Conservation (phyloP, 2,113 vertebrate genomes). For the Leiothrix lutea region DNA sequence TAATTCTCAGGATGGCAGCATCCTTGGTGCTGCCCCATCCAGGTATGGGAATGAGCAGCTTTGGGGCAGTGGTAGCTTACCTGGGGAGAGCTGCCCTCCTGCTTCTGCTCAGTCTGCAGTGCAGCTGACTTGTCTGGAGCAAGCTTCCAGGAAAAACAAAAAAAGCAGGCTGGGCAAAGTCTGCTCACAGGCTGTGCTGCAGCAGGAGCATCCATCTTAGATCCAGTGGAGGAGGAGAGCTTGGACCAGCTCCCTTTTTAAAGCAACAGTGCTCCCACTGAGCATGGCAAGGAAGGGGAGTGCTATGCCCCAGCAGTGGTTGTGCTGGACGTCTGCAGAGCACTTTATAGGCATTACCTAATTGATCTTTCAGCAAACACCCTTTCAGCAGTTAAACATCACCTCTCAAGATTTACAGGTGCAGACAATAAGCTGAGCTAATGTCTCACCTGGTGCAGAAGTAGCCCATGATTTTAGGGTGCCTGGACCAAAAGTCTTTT, state of each 20-base stretch:
- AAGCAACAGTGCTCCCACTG: slow-evolving; percentile 64
- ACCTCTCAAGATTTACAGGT: neutral
- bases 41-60: slow-evolving; percentile 7
- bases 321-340: neutral
- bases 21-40: slow-evolving; percentile 20
- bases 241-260: slow-evolving; percentile 68
- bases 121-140: slow-evolving; percentile 66
- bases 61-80: slow-evolving; percentile 36
- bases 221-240: slow-evolving; percentile 58
- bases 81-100: slow-evolving; percentile 55
- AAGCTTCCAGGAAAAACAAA: slow-evolving; percentile 74
- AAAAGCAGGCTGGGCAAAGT: slow-evolving; percentile 73
- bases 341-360: neutral
- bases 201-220: slow-evolving; percentile 64
- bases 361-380: neutral
- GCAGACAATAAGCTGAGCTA: neutral
- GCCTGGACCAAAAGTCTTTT: neutral
- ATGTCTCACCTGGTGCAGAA: neutral
- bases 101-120: slow-evolving; percentile 44
- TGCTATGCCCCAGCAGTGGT: neutral
- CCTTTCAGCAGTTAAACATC: neutral
- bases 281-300: slow-evolving; percentile 3
- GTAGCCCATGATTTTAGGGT: neutral
- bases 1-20: slow-evolving; percentile 47
- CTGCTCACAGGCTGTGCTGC: slow-evolving; percentile 68